These are phyloP conservation scores for Troglohyphantes excavatus DNA, from an alignment of 2,888 invertebrate genomes.

Conservation along the genomic window DNA sequence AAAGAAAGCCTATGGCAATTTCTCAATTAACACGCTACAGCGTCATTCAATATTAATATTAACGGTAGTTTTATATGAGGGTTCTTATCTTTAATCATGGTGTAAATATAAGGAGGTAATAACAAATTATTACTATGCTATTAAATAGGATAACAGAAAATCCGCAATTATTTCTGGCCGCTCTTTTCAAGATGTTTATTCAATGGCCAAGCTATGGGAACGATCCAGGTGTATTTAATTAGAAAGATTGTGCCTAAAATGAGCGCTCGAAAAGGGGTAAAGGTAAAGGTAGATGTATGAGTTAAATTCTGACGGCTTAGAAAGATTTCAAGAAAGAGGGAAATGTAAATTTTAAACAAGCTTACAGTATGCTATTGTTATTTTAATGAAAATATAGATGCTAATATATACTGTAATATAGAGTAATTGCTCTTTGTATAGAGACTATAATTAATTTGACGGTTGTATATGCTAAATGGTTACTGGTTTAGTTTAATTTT, in stretches of 20 bases:
- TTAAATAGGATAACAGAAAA: slow-evolving; percentile 40
- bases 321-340: too few species aligned
- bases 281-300: not conserved
- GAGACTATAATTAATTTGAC: too few species aligned
- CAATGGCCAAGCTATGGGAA: slow-evolving; percentile 29
- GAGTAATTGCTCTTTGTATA: too few species aligned
- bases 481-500: too few species aligned
- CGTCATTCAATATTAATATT: slow-evolving; percentile 69
- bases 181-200: slow-evolving; percentile 47
- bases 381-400: too few species aligned
- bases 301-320: too few species aligned
- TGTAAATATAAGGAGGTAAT: slow-evolving; percentile 54
- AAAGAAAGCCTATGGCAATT: slow-evolving; percentile 40
- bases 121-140: slow-evolving; percentile 62
- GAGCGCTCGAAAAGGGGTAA: not conserved
- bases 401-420: too few species aligned
- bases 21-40: slow-evolving; percentile 43
- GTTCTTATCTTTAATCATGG: slow-evolving; percentile 55
- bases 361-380: too few species aligned
- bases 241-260: slow-evolving; percentile 19
- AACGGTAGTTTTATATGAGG: slow-evolving; percentile 59
- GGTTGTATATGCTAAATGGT: too few species aligned
- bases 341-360: too few species aligned
- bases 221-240: slow-evolving; percentile 43
- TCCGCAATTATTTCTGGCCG: slow-evolving; percentile 15